Evolutionary conservation across 2,797 vertebrate genomes (phyloP), one percentile per base, ranked within the genome.

Genomic region (Poecile montanus): DNA sequence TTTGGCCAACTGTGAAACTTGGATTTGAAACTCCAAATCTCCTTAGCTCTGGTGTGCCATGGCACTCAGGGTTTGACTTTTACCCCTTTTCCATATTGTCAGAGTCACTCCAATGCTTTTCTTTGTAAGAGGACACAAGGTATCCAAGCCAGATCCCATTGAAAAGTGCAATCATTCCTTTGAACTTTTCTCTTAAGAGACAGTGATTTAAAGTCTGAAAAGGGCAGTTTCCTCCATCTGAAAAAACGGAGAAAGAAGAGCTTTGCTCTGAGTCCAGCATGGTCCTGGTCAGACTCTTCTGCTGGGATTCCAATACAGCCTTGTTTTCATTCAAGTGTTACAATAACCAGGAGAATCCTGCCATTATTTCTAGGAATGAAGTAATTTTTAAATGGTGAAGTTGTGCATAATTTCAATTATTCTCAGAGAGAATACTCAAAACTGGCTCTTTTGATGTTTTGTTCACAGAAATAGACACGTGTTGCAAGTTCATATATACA

Each of bases 351-450:
- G 34, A 88, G 36, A 89, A 79, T 73, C 58, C 50, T 23, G 6
- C 47, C 57, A 50, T 86, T 87, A 67, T 80, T 94, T 91, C 81
- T 91, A 66, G 72, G 65, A 79, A 80, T 44, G 4, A 63, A 50
- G 19, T 63, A 42, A 22, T 20, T 82, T 90, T 86, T 65, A 63
- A 85, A 66, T 38, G 14, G 61, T 79, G 66, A 87, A 82, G 61
- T 15, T 32, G 18, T 88, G 65, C n/a, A 40, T 57, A 8, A 22
- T 81, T 88, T 88, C 44, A 74, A 10, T 56, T 78, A 45, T 86
- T 93, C 82, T 54, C 40, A 16, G 27, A 29, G 25, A 88, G 11
- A 53, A 48, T 38, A 51, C 44, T 78, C 62, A n/a, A 34, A 82
- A 16, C 4, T 0, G 1, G 14, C 38, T 86, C n/a, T 67, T 88